phyloP scores from a whole-genome alignment of 2,113 vertebrate species.

The Pygoscelis adeliae region DNA sequence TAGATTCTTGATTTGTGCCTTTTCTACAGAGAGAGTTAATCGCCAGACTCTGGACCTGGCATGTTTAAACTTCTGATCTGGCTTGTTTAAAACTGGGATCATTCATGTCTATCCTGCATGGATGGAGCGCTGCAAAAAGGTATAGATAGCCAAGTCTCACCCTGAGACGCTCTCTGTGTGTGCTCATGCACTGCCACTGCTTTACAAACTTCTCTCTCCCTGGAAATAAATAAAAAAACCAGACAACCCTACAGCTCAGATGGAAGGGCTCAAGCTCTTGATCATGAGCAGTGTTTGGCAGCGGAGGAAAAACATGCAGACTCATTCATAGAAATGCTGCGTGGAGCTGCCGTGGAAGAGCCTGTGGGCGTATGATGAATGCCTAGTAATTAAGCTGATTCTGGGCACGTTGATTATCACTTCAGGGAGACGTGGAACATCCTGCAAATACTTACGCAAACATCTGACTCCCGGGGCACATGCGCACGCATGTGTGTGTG shows the following conservation, averaged over 20 bases:
- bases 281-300: not conserved
- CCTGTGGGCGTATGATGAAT: constrained; percentile 28
- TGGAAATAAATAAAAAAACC: not conserved
- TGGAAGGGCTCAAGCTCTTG: not conserved
- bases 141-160: not conserved
- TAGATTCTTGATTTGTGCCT: not conserved
- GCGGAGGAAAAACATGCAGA: not conserved
- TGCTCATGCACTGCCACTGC: not conserved
- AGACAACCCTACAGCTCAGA: not conserved
- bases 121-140: not conserved
- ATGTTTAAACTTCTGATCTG: not conserved
- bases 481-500: too few species aligned
- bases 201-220: not conserved
- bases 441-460: constrained; percentile 47
- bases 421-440: constrained; percentile 28
- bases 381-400: constrained; percentile 49
- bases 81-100: not conserved
- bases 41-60: not conserved
- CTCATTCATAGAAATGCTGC: not conserved
- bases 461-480: constrained; percentile 4
- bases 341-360: not conserved
- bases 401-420: constrained; percentile 3
- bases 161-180: not conserved
- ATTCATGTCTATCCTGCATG: not conserved
- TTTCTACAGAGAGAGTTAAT: not conserved